Evolutionary conservation across 1,140 invertebrate species (phyloP).

Genomic region (Glossosoma conforme): DNA sequence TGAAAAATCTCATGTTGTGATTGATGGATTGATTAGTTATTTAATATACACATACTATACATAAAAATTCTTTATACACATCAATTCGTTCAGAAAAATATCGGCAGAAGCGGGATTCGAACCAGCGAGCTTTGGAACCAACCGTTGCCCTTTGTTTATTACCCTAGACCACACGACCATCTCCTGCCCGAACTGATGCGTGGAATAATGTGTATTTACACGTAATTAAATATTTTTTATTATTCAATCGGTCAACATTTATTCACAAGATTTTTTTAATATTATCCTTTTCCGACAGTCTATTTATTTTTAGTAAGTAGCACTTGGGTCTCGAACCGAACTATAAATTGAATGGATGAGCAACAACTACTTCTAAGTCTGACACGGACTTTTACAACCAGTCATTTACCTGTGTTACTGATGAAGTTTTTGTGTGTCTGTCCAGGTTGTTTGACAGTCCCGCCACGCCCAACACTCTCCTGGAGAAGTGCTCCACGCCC

Average conservation of each 20-base stretch:
- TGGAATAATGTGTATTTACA: too few species aligned
- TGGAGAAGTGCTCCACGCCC: slow-evolving; percentile 67
- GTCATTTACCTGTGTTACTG: slow-evolving; percentile 18
- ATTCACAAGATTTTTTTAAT: neutral
- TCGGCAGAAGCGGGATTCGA: too few species aligned
- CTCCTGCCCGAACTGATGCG: too few species aligned
- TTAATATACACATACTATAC: too few species aligned
- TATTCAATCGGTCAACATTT: neutral
- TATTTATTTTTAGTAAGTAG: neutral
- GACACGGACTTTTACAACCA: slow-evolving; percentile 3
- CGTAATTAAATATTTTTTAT: too few species aligned
- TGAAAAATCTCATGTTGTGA: too few species aligned
- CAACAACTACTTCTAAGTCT: neutral
- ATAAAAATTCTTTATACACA: too few species aligned
- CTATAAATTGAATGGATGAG: neutral
- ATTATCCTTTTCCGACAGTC: neutral
- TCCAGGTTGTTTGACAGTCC: slow-evolving; percentile 75
- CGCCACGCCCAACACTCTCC: slow-evolving; percentile 76
- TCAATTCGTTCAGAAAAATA: too few species aligned
- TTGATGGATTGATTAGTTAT: too few species aligned
- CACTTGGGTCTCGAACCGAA: neutral
- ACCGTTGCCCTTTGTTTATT: too few species aligned
- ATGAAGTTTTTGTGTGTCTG: neutral
- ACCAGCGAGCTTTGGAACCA: too few species aligned
- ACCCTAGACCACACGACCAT: too few species aligned